These are phyloP conservation scores for Sorex fumeus DNA, from an alignment of 2,113 vertebrate species.

Conservation along the genomic window DNA sequence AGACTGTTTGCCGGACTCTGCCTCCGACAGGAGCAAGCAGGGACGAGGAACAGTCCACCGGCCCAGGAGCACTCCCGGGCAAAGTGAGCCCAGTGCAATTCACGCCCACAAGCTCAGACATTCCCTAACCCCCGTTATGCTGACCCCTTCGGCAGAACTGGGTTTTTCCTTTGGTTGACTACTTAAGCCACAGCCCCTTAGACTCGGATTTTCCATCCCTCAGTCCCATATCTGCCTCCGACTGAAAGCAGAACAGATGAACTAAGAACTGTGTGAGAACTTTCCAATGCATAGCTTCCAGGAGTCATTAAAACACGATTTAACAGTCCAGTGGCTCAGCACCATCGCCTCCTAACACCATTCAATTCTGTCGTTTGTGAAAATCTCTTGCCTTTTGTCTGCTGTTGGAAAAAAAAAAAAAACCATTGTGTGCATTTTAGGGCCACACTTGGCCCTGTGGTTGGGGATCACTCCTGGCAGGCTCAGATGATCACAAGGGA, in stretches of 20 bases:
- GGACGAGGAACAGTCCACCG: not conserved
- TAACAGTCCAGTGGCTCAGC: not conserved
- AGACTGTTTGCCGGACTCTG: too few relatives aligned
- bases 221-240: not conserved
- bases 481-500: too few relatives aligned
- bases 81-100: not conserved
- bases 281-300: conserved; percentile 17
- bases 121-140: not conserved
- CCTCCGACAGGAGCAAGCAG: too few relatives aligned
- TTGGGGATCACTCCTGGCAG: not conserved
- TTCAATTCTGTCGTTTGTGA: not conserved
- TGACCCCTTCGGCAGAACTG: conserved; percentile 9
- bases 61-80: not conserved
- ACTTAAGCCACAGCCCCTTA: not conserved
- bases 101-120: not conserved
- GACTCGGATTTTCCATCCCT: not conserved
- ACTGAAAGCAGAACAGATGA: conserved; percentile 7
- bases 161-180: conserved; percentile 29
- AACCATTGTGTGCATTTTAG: too few relatives aligned
- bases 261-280: too few relatives aligned
- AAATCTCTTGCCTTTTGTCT: conserved; percentile 38
- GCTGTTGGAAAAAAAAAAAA: too few relatives aligned
- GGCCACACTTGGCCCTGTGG: not conserved
- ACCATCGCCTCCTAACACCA: not conserved
- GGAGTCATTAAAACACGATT: conserved; percentile 22